Base-by-base conservation (phyloP, 2,888 invertebrate genomes). In the Clanis bilineata region DNA sequence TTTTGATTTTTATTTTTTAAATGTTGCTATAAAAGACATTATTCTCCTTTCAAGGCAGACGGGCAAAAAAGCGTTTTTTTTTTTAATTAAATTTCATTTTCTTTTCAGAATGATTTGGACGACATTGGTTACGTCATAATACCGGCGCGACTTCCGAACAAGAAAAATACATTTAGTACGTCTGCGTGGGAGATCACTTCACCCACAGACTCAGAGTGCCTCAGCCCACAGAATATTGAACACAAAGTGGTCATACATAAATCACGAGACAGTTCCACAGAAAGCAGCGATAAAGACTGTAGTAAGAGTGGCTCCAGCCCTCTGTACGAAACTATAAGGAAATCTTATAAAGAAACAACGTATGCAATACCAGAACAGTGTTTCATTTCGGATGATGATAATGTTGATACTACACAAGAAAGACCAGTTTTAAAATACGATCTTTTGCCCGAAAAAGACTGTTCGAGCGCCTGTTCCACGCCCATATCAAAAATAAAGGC, bases 391-490 rank as follows among this genome's bases (percentile, higher is more conserved):
- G 85, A 88, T 39, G 84, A 83, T 0, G 83, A 85, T 3, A 69
- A 63, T 15, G 55, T 56, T 0, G 80, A 73, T 32, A 63, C 65
- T 18, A 54, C 64, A 12, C 72, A 76, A 0, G 44, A 65, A 18
- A 56, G 64, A n/a, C 73, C 77, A 0, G 43, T 68, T 0, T 58
- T 78, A 0, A 78, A 77, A 63, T 86, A 82, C 64, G 75, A 83
- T 3, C 73, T 81, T 43, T 44, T 87, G 18, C 79, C 77, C 2
- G 84, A 82, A 5, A 84, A 83, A 45, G 84, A 85, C 1, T 82
- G 70, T 39, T 85, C 89, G 0, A 91, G 90, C 67, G 84, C 86
- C 45, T 92, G 88, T 58, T 92, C 91, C 0, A 92, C 91, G 0
- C 91, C 91, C 1, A 76, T 91, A 69, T 70, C 85, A 12, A 90